Evolutionary conservation across 2,797 vertebrate genomes (phyloP).

Genomic region (Chaetophractus vellerosus): DNA sequence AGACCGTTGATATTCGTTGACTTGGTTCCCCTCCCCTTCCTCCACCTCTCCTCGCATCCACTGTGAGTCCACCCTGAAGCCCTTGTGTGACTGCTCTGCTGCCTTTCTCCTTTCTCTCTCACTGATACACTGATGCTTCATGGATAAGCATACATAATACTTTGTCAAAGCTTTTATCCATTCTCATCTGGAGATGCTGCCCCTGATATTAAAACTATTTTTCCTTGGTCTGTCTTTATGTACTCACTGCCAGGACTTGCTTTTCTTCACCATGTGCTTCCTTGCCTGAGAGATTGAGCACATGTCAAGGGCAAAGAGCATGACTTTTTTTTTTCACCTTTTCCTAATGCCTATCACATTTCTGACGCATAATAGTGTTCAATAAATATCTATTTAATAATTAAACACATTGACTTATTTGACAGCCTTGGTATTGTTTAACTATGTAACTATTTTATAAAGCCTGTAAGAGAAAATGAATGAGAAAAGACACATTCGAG

Average conservation of each 20-base stretch:
- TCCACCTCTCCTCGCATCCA: background rate
- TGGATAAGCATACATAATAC: background rate
- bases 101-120: background rate
- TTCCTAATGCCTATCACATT: conserved; percentile 73
- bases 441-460: conserved; percentile 53
- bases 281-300: background rate
- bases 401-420: conserved; percentile 77
- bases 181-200: background rate
- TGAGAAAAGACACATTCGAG: conserved; percentile 28
- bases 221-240: conserved; percentile 24
- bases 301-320: conserved; percentile 69
- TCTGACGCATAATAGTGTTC: conserved; percentile 75
- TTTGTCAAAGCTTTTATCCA: background rate
- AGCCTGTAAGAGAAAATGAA: conserved; percentile 24
- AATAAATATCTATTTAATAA: conserved; percentile 81
- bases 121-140: background rate
- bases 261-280: conserved; percentile 38
- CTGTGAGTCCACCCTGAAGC: background rate
- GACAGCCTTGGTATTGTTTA: conserved; percentile 56
- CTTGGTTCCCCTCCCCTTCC: background rate
- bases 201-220: conserved; percentile 42
- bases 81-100: background rate
- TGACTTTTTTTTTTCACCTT: conserved; percentile 65
- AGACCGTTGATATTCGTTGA: background rate
- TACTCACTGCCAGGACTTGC: background rate